Base-by-base conservation (phyloP, 2,888 invertebrate species). In the Fragum sueziense region DNA sequence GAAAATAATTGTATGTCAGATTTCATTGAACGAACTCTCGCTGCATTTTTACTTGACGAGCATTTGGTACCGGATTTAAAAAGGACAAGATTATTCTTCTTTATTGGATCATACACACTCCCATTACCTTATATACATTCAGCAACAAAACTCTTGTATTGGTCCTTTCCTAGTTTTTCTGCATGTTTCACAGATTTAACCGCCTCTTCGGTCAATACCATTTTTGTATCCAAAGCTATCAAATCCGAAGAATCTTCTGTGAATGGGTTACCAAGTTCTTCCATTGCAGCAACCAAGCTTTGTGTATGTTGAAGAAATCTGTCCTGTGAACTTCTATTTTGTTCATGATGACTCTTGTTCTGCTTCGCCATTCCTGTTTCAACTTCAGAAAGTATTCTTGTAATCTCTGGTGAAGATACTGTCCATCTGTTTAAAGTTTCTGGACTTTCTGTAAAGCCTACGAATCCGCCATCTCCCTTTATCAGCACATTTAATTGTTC, bases 391-490 rank as follows among this genome's bases (percentile, higher is more conserved):
- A 82, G 70, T 22, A 88, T 31, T 22, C 57, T 65, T 52, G 70
- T 79, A 3, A 86, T 70, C 68, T 88, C 83, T 29, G 86, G 87
- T 29, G 83, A 85, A 65, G 88, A 83, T 51, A 86, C 79, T 81
- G 85, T 86, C 86, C 89, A 86, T 68, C 87, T 72, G 69, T 79
- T 67, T 9, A 88, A 81, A 33, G 86, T 85, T 70, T 77, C 59
- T 29, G 77, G 84, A 67, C 85, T 74, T 71, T 88, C 86, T 31
- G 86, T 88, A n/a, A 88, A 2, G 11, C 88, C 87, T 34, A 88
- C 67, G 2, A 74, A 84, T 17, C 86, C 86, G 0, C 85, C 86
- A 70, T 89, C 85, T 51, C 85, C 88, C 80, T 88, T 89, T 62
- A 88, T 83, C 25, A 85, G 59, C 51, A 79, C 82, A 80, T 88